phyloP scores from a whole-genome alignment of 2,888 invertebrate genomes.

The Brenthis hecate region DNA sequence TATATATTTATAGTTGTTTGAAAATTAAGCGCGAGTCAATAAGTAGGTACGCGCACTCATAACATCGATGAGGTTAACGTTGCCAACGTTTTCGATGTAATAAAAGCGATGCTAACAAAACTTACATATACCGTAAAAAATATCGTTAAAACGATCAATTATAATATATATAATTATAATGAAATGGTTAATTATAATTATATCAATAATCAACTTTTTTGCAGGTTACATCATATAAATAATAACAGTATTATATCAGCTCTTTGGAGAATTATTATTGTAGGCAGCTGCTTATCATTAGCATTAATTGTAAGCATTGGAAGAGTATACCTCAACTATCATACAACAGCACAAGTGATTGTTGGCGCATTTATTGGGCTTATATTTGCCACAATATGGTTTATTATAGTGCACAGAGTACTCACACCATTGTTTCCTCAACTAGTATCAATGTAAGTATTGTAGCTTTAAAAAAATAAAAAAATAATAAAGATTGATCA shows the following conservation, averaged over 20 bases:
- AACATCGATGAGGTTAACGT: too few relatives aligned
- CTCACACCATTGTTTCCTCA: slow-evolving; percentile 93
- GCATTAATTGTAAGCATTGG: slow-evolving; percentile 85
- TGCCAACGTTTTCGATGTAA: too few relatives aligned
- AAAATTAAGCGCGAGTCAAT: too few relatives aligned
- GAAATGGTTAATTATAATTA: neutral
- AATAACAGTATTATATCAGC: slow-evolving; percentile 90
- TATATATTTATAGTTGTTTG: too few relatives aligned
- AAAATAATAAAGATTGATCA: neutral
- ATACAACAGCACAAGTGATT: slow-evolving; percentile 90
- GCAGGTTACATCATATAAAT: slow-evolving; percentile 91
- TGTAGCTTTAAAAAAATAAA: slow-evolving; percentile 11
- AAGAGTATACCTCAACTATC: slow-evolving; percentile 93
- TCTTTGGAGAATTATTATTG: slow-evolving; percentile 86
- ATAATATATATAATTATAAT: too few relatives aligned
- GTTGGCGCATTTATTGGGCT: slow-evolving; percentile 90
- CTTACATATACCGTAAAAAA: too few relatives aligned
- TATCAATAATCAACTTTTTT: slow-evolving; percentile 22
- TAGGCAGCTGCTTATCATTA: slow-evolving; percentile 82
- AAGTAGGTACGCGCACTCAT: too few relatives aligned
- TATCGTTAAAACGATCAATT: too few relatives aligned
- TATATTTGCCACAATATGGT: slow-evolving; percentile 90
- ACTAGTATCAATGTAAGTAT: slow-evolving; percentile 91
- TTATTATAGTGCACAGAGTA: slow-evolving; percentile 88
- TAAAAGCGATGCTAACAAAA: too few relatives aligned